Base-by-base conservation (phyloP, 35 echinoderm and acorn worm genomes). In the Ophiothrix spiculata region DNA sequence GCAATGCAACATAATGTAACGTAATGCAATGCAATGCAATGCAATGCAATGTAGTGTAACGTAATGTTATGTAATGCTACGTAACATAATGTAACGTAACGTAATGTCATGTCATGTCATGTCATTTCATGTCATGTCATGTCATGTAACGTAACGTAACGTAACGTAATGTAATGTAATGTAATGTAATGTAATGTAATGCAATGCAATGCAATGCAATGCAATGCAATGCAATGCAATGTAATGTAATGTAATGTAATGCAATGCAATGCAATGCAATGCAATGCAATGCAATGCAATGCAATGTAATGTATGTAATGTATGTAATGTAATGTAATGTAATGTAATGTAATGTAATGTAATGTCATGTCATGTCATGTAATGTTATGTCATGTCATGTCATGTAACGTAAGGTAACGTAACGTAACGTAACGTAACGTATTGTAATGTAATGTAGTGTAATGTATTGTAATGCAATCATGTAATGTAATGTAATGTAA, bases 251-350 rank as follows among this genome's bases (percentile, higher is more conserved):
- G 74, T 11, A 28, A 75, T 75, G 74, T 11, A 75, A 75, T 75
- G 74, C 25, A 75, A 75, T 75, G 74, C 25, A 75, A 75, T 75
- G 42, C 42, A 49, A 49, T 49, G 42, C 19, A 49, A 49, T 49
- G 42, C 19, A 49, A 49, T 49, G 42, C 19, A 49, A 49, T 49
- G 42, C 19, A 49, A 49, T 49, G 42, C 42, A 49, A 49, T 49
- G 42, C 42, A 49, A 49, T 49, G 42, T 19, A 49, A 49, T 49
- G 42, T 19, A 49, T 49, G 42, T 49, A 49, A 49, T 49, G 42
- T 49, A 49, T 49, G 42, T 49, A 49, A 49, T 49, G 42, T 19
- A 49, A 49, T 49, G 42, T 19, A 49, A 49, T 49, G 42, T 19
- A 49, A 49, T 49, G 42, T 19, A 49, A 49, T 49, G 42, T 49